A percentile compares a stretch with the other conserved stretches of the same genome.
Conservation (phyloP, 2,888 invertebrate genomes). For the Microchrysa polita region DNA sequence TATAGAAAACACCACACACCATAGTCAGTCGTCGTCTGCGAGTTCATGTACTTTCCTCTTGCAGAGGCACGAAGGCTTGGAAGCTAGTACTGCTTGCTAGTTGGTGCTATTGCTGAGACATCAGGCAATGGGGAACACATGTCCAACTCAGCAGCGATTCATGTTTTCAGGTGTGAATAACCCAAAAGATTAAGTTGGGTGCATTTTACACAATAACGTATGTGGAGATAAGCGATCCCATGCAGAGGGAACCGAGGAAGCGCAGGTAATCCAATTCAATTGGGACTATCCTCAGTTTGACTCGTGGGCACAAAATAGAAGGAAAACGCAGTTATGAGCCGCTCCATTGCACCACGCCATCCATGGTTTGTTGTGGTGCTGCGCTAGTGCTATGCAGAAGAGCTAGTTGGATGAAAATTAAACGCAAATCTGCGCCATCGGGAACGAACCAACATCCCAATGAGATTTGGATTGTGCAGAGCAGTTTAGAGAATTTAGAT, state of each 20-base stretch:
- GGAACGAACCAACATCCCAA: too few relatives aligned
- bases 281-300: not conserved
- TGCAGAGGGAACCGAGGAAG: not conserved
- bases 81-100: not conserved
- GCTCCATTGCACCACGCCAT: constrained; percentile 10
- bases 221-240: not conserved
- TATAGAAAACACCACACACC: not conserved
- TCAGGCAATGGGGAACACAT: constrained; percentile 21
- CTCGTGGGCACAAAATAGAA: constrained; percentile 17
- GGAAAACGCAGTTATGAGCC: constrained; percentile 6
- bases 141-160: constrained; percentile 35
- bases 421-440: not conserved
- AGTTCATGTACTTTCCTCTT: not conserved
- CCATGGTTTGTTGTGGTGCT: too few relatives aligned
- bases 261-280: constrained; percentile 5
- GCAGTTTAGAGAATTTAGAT: not conserved
- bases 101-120: not conserved
- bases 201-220: constrained; percentile 1
- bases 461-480: constrained; percentile 2
- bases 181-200: not conserved
- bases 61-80: not conserved
- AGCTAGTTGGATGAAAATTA: not conserved
- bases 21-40: too few relatives aligned
- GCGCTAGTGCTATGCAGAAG: not conserved
- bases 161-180: constrained; percentile 41